phyloP scores from a whole-genome alignment of 23 tunicate species.

The Clavelina lepadiformis region DNA sequence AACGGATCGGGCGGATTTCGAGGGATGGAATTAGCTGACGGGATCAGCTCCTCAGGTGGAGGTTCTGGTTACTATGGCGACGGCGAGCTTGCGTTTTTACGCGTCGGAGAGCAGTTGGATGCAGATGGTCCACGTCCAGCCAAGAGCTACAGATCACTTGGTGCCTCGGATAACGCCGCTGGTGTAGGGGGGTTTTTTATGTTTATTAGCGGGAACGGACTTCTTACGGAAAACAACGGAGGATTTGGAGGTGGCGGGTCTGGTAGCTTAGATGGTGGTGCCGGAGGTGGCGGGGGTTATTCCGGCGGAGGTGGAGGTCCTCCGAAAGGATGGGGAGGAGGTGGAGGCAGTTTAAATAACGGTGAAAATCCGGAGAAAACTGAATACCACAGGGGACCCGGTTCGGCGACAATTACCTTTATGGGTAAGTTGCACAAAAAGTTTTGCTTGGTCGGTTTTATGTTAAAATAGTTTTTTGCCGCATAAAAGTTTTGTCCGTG shows the following conservation, averaged over 20 bases:
- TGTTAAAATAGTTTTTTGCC: too few species aligned
- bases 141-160: slow-evolving; percentile 9
- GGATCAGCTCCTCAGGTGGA: slow-evolving; percentile 59
- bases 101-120: background rate
- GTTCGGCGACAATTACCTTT: slow-evolving; percentile 67
- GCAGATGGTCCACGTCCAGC: slow-evolving; percentile 48
- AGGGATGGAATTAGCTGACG: slow-evolving; percentile 6
- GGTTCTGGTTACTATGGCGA: slow-evolving; percentile 68
- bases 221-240: slow-evolving; percentile 57
- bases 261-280: slow-evolving; percentile 79
- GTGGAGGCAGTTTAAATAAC: slow-evolving; percentile 80
- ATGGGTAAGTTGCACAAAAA: slow-evolving; percentile 49
- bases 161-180: slow-evolving; percentile 24
- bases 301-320: slow-evolving; percentile 94
- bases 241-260: slow-evolving; percentile 98
- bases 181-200: slow-evolving; percentile 78
- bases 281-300: slow-evolving; percentile 91
- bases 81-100: slow-evolving; percentile 30
- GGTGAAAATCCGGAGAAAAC: slow-evolving; percentile 35
- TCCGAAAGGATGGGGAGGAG: slow-evolving; percentile 84
- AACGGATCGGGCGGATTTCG: slow-evolving; percentile 52
- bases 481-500: too few species aligned
- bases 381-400: slow-evolving; percentile 28
- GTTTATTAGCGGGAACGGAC: slow-evolving; percentile 13
- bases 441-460: too few species aligned